Evolutionary conservation across 2,113 vertebrate genomes (phyloP), one percentile per base, ranked within the genome.

Genomic region (Myrmecophaga tridactyla): DNA sequence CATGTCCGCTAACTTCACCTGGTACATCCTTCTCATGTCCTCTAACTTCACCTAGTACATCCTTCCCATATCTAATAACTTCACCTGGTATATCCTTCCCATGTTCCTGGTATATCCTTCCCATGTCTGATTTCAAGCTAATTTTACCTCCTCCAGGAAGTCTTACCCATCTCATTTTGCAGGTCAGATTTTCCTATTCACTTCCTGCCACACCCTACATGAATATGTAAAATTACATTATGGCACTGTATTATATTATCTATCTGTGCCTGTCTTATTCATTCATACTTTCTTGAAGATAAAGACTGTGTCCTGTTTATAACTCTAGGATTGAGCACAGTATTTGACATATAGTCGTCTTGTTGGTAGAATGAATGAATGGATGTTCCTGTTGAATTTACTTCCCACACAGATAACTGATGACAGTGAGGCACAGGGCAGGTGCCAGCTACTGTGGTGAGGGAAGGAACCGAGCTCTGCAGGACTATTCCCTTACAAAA

Each of bases 101-200:
- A 0, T 4, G 48, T 21, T 60, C 65, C 76, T 1, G 0, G n/a
- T n/a, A n/a, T n/a, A n/a, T n/a, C n/a, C n/a, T n/a, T n/a, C 31
- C 51, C 51, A 17, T 53, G 51, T 17, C 51, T 53, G 51, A 53
- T n/a, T n/a, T 43, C n/a, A 41, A n/a, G 7, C 34, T 36, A 14
- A 21, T 11, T 25, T 53, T 1, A 39, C 39, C 63, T 70, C 11
- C 39, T 63, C 29, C 70, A 75, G 56, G 14, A 41, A 77, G 72
- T 23, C 46, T 43, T 25, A 11, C 13, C 23, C 8, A 41, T 3
- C 7, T 43, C 8, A 3, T 51, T 5, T 63, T 20, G 15, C 39
- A 53, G 21, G 29, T 34, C 17, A 27, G 10, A 17, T 63, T 80
- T 27, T 86, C 15, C n/a, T 6, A 5, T 7, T 43, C 51, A 46